These are phyloP conservation scores for Chrysolina americana DNA, from an alignment of 2,888 invertebrate genomes.

Conservation along the genomic window DNA sequence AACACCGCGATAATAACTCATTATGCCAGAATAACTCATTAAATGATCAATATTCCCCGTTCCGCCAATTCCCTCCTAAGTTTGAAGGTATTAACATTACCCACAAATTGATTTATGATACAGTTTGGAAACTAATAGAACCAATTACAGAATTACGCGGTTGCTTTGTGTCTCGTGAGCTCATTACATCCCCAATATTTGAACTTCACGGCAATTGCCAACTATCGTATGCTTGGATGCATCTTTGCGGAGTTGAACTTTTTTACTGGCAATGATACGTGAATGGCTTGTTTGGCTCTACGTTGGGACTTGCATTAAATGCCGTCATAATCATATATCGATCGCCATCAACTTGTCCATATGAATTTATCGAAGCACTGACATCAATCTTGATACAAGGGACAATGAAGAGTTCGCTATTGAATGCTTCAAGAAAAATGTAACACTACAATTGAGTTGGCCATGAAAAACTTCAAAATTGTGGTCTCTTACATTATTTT, in stretches of 20 bases:
- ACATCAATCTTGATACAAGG: too few relatives aligned
- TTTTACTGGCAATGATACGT: not conserved
- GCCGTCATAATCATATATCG: too few relatives aligned
- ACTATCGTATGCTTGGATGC: constrained; percentile 1
- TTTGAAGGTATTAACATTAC: constrained; percentile 40
- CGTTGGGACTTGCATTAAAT: too few relatives aligned
- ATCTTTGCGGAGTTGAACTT: not conserved
- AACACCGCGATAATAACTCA: constrained; percentile 18
- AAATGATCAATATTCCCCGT: constrained; percentile 36
- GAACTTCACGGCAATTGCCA: constrained; percentile 18
- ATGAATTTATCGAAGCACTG: too few relatives aligned
- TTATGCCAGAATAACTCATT: constrained; percentile 24
- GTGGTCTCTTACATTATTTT: too few relatives aligned
- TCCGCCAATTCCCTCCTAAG: constrained; percentile 29
- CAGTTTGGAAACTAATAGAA: constrained; percentile 42
- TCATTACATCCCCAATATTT: constrained; percentile 32
- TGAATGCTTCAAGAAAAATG: too few relatives aligned
- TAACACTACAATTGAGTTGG: too few relatives aligned
- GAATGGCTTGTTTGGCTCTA: too few relatives aligned
- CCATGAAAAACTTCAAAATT: too few relatives aligned
- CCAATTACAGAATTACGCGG: constrained; percentile 41
- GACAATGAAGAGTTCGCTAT: too few relatives aligned
- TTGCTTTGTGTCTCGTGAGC: constrained; percentile 37
- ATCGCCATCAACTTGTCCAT: too few relatives aligned
- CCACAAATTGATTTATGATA: constrained; percentile 41